phyloP scores from a whole-genome alignment of 2,888 invertebrate genomes.

The Machimus atricapillus region DNA sequence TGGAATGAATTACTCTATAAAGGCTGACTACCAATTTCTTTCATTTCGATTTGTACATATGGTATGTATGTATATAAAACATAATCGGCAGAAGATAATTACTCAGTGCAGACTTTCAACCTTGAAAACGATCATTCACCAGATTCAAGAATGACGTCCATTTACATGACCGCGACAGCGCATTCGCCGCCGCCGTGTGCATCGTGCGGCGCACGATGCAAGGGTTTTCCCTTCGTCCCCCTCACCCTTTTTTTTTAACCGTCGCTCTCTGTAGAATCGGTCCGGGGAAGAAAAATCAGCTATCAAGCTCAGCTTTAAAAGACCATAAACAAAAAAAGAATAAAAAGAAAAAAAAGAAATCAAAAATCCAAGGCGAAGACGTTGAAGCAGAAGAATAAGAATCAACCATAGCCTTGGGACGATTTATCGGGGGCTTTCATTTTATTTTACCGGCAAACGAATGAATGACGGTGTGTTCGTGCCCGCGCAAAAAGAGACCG shows the following conservation, averaged over 20 bases:
- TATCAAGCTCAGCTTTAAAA: no score
- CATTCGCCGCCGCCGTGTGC: neutral
- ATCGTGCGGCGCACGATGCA: neutral
- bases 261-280: neutral
- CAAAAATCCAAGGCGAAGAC: neutral
- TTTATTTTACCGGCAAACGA: no score
- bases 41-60: neutral
- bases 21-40: neutral
- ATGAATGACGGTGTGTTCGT: no score
- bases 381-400: no score
- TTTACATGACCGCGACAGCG: neutral
- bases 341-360: neutral
- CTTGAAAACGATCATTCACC: constrained; percentile 43
- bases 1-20: no score
- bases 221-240: neutral
- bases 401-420: no score
- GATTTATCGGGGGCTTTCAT: no score
- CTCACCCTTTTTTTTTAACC: neutral
- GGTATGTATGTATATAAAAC: no score
- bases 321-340: neutral
- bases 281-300: neutral
- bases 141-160: constrained; percentile 3
- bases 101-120: constrained; percentile 38
- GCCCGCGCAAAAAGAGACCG: no score
- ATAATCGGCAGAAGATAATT: constrained; percentile 13